A percentile compares a stretch with the other conserved stretches of the same genome.
These are phyloP conservation scores for Mechanitis messenoides DNA, from an alignment of 2,888 invertebrate species.

Conservation along the genomic window DNA sequence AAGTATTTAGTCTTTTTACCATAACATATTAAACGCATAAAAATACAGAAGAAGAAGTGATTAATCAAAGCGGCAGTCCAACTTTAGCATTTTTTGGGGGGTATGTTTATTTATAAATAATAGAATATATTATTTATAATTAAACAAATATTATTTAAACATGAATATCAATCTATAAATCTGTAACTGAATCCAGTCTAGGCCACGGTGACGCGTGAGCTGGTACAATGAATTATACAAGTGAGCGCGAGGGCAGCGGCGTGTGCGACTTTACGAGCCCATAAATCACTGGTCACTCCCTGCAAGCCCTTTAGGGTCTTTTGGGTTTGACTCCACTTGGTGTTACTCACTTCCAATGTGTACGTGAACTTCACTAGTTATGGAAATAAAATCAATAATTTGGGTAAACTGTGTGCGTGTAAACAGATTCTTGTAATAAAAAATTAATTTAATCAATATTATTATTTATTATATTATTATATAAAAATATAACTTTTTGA, in stretches of 20 bases:
- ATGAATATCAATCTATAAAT: constrained; percentile 42
- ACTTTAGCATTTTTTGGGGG: no score
- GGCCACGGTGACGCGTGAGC: constrained; percentile 60
- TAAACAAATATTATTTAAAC: constrained; percentile 1
- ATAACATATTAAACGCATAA: no score
- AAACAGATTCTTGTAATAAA: no score
- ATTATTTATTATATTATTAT: no score
- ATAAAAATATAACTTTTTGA: no score
- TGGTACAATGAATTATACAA: constrained; percentile 69
- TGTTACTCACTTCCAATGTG: constrained; percentile 2
- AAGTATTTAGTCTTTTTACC: no score
- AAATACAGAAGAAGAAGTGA: no score
- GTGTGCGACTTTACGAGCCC: constrained; percentile 66
- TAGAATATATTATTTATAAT: no score
- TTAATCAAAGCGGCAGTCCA: no score
- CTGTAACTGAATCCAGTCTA: constrained; percentile 50
- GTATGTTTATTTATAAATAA: neutral
- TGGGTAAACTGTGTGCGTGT: no score
- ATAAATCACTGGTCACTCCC: constrained; percentile 66
- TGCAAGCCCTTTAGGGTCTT: constrained; percentile 30
- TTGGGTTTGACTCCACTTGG: constrained; percentile 14
- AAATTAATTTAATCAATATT: no score
- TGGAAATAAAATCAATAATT: neutral
- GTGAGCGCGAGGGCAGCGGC: constrained; percentile 67
- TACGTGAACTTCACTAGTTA: neutral